phyloP scores from a whole-genome alignment of 37 sponge, comb jelly and placozoan genomes.

The Chondrosia reniformis region DNA sequence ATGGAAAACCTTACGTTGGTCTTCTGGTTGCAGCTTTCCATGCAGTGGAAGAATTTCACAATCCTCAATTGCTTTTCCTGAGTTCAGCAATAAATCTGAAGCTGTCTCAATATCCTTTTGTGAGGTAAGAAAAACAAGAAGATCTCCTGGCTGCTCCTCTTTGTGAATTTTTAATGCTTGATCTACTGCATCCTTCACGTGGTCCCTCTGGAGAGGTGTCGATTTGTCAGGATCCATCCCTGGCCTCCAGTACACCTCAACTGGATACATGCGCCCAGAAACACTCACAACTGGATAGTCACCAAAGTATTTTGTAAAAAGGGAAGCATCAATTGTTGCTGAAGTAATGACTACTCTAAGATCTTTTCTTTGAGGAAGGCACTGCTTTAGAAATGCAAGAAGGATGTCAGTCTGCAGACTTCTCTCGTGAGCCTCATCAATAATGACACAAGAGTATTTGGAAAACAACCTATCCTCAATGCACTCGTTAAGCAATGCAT shows the following conservation, averaged over 20 bases:
- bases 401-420: constrained; percentile 79
- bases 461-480: constrained; percentile 40
- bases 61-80: constrained; percentile 4
- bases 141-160: constrained; percentile 53
- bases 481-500: constrained; percentile 57
- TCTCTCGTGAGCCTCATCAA: constrained; percentile 89
- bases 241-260: constrained; percentile 50
- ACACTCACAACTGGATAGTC: constrained; percentile 34
- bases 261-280: constrained; percentile 75
- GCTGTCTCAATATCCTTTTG: constrained; percentile 74
- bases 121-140: constrained; percentile 83
- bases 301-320: constrained; percentile 53
- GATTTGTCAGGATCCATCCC: not conserved
- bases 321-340: constrained; percentile 72
- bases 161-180: constrained; percentile 28
- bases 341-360: constrained; percentile 74
- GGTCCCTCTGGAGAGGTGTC: not conserved
- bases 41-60: constrained; percentile 68
- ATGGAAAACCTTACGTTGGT: constrained; percentile 78
- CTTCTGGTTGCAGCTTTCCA: constrained; percentile 77
- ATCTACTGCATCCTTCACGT: constrained; percentile 5
- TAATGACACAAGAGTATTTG: constrained; percentile 58
- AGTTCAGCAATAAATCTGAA: constrained; percentile 8
- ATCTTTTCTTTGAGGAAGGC: constrained; percentile 47
- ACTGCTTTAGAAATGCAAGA: constrained; percentile 60